Conservation (phyloP, 2,888 invertebrate genomes). For the Drosophila kokeensis region DNA sequence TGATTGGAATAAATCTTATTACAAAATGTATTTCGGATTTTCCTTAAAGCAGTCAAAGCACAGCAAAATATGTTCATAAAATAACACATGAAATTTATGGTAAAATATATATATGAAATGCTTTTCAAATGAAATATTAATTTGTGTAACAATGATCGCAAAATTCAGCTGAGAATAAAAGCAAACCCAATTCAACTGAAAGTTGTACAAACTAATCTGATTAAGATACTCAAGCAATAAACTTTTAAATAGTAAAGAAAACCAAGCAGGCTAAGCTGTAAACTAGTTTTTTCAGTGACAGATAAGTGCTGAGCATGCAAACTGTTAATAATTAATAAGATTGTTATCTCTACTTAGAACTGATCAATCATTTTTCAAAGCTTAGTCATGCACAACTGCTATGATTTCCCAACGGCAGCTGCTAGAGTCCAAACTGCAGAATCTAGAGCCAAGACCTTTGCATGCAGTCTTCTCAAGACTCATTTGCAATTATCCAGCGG, state of each 20-base stretch:
- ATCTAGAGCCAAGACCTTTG: not conserved
- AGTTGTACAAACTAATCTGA: not conserved
- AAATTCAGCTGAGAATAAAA: not conserved
- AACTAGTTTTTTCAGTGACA: not conserved
- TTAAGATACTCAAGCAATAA: not conserved
- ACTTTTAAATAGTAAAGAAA: not conserved
- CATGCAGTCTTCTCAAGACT: not conserved
- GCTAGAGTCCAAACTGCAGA: slow-evolving; percentile 9
- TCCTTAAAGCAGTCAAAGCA: slow-evolving; percentile 14
- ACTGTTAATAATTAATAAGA: not conserved
- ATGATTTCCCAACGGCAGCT: slow-evolving; percentile 16
- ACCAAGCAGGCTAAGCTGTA: not conserved
- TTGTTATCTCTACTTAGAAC: not conserved
- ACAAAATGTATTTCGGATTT: slow-evolving; percentile 23
- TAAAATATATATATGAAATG: not conserved
- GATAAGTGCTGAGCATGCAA: not conserved
- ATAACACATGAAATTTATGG: too few relatives aligned
- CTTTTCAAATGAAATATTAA: not conserved
- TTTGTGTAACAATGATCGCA: not conserved
- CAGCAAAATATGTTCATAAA: not conserved
- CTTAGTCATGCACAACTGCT: slow-evolving; percentile 15
- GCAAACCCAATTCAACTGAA: not conserved
- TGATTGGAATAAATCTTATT: slow-evolving; percentile 56
- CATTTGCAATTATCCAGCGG: slow-evolving; percentile 36
- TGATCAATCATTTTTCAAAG: slow-evolving; percentile 11